Evolutionary conservation across 2,797 vertebrate genomes (phyloP).

Genomic region (Taenioides sp.): DNA sequence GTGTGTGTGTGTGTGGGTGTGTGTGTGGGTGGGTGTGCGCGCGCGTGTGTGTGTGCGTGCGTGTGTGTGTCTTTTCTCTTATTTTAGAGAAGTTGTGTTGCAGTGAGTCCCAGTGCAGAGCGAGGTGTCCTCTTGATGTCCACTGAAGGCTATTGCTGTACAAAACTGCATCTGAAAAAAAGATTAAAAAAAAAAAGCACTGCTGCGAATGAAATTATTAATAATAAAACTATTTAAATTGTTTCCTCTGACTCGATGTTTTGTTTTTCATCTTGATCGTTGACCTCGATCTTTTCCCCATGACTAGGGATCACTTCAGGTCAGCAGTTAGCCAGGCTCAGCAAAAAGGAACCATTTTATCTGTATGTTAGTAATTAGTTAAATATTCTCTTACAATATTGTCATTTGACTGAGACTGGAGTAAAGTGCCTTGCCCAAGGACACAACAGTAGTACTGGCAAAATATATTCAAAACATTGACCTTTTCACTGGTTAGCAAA

Average conservation of each 20-base stretch:
- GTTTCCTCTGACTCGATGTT: slow-evolving; percentile 33
- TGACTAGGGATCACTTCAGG: too few relatives aligned
- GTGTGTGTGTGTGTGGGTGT: slow-evolving; percentile 32
- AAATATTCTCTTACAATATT: too few relatives aligned
- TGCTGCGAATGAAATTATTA: slow-evolving; percentile 74
- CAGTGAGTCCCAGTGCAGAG: slow-evolving; percentile 45
- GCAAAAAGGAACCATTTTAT: too few relatives aligned
- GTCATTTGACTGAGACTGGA: too few relatives aligned
- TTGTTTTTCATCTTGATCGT: not conserved
- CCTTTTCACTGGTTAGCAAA: too few relatives aligned
- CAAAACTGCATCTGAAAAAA: slow-evolving; percentile 70
- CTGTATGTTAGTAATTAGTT: too few relatives aligned
- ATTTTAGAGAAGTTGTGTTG: slow-evolving; percentile 28
- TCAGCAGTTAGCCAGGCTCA: not conserved
- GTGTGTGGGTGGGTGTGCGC: slow-evolving; percentile 34
- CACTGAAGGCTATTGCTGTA: slow-evolving; percentile 67
- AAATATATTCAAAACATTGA: too few relatives aligned
- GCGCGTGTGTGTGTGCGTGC: not conserved
- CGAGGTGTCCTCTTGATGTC: slow-evolving; percentile 69
- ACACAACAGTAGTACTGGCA: too few relatives aligned
- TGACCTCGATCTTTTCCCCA: not conserved
- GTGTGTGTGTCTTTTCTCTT: slow-evolving; percentile 16
- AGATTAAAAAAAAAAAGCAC: slow-evolving; percentile 43
- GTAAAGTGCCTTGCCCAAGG: too few relatives aligned
- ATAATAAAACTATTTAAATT: slow-evolving; percentile 77